Evolutionary conservation across 64 coral and sea anemone genomes (phyloP).

Genomic region (Acropora yongei): DNA sequence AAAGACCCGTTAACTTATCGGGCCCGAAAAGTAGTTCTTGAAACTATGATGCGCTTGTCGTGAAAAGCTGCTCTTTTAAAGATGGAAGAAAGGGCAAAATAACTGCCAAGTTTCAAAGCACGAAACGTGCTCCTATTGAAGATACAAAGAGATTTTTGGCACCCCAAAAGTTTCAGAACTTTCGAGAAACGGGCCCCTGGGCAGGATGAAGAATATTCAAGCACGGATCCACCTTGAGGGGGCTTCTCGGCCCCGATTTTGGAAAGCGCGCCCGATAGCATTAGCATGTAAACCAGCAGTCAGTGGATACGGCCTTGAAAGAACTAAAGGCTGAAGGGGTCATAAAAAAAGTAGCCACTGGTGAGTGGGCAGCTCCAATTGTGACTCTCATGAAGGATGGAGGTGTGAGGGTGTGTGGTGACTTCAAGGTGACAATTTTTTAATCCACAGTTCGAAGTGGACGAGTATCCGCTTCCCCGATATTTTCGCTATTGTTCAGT

Average conservation of each 20-base stretch:
- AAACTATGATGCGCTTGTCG: too few relatives aligned
- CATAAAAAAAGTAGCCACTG: not conserved
- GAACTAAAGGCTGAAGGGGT: slow-evolving; percentile 25
- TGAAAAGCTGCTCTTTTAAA: too few relatives aligned
- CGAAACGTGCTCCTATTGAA: too few relatives aligned
- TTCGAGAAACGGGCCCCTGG: too few relatives aligned
- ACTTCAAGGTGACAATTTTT: slow-evolving; percentile 34
- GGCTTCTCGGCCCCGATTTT: not conserved
- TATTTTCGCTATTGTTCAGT: not conserved
- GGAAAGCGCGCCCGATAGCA: slow-evolving; percentile 22
- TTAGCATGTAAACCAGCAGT: slow-evolving; percentile 24
- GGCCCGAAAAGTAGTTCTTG: too few relatives aligned
- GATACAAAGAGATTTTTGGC: too few relatives aligned
- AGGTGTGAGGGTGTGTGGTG: slow-evolving; percentile 28
- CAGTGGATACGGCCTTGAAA: not conserved
- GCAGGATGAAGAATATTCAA: not conserved
- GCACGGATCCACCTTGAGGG: not conserved
- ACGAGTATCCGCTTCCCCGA: not conserved
- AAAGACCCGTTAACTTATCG: too few relatives aligned
- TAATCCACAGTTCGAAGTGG: slow-evolving; percentile 27
- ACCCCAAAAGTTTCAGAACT: too few relatives aligned
- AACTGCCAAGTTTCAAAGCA: too few relatives aligned
- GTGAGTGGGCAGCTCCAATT: not conserved
- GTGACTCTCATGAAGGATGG: slow-evolving; percentile 17
- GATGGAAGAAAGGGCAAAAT: too few relatives aligned